Conservation (phyloP, 2,797 vertebrate species). For the Poeciliopsis infans region DNA sequence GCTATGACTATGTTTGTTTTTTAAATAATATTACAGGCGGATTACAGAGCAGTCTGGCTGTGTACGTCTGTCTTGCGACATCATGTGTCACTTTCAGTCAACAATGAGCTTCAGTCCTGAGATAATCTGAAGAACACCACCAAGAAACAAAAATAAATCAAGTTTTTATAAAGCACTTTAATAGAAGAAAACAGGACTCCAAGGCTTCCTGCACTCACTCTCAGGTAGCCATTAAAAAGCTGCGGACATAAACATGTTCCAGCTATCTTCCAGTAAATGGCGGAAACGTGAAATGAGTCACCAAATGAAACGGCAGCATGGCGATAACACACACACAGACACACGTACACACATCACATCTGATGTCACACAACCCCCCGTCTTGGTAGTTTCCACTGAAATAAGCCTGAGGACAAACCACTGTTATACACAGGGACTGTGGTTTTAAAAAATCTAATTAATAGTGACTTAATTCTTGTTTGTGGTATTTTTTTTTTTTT, state of each 20-base stretch:
- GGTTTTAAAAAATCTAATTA: conserved; percentile 40
- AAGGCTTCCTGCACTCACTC: conserved; percentile 57
- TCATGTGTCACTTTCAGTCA: conserved; percentile 30
- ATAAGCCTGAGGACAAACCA: conserved; percentile 48
- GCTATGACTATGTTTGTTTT: neutral
- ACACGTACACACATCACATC: conserved; percentile 38
- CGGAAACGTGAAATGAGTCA: conserved; percentile 70
- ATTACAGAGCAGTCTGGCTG: conserved; percentile 6
- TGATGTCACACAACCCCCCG: conserved; percentile 57
- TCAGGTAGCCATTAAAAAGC: conserved; percentile 76
- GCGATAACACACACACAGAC: conserved; percentile 55
- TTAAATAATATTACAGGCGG: conserved; percentile 8
- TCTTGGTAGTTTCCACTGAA: conserved; percentile 61
- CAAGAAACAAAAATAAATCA: conserved; percentile 57
- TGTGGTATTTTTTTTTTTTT: conserved; percentile 29
- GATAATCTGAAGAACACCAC: conserved; percentile 14
- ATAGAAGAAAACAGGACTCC: conserved; percentile 16
- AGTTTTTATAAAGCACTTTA: conserved; percentile 60
- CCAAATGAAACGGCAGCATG: conserved; percentile 36
- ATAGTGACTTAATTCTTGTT: conserved; percentile 37
- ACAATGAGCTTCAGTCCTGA: conserved; percentile 24
- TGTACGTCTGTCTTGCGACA: conserved; percentile 16
- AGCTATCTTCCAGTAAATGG: conserved; percentile 74
- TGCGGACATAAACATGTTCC: conserved; percentile 71
- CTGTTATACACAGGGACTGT: conserved; percentile 31